Evolutionary conservation across 2,797 vertebrate species (phyloP), one percentile per base, ranked within the genome.

Genomic region (Gila robusta): DNA sequence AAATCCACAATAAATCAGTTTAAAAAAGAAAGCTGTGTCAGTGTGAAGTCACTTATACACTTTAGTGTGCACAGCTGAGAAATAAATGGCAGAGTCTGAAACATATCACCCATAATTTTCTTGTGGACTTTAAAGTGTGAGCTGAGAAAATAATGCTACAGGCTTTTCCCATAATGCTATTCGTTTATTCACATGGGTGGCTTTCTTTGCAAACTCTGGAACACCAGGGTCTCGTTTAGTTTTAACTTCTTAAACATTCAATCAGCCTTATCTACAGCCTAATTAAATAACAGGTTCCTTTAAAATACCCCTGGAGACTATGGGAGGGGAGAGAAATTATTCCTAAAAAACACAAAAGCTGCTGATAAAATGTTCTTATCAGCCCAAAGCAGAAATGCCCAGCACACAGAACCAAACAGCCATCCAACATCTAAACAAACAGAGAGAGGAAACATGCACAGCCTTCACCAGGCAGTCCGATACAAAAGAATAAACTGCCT

Each of bases 291-390:
- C 28, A 54, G 9, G 21, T 59, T 78, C 11, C 14, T 49, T 39
- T 35, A 62, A 49, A 71, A 72, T 44, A 73, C 7, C 77, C 54
- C 3, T 11, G 5, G 26, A 54, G 35, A 62, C 41, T 16, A 62
- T n/a, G n/a, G 32, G 8, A 54, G 39, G 4, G 6, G 6, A 17
- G 81, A 72, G 16, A 26, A 72, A 77, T 54, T 26, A 67, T 81
- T 81, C 64, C 52, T 77, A 49, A 84, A 80, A 49, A 84, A 37
- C 21, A 76, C 52, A 69, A 39, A 69, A 56, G 54, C 84, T 37
- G 41, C 37, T 17, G 16, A 17, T 56, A 81, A 54, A 86, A 89
- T 87, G 85, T 76, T 83, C 87, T 89, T 88, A 88, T 88, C 84
- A 56, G 54, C 54, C 37, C 3, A 44, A 56, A 69, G 62, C 87